phyloP scores from a whole-genome alignment of 2,797 vertebrate genomes.

The Taeniopygia guttata region DNA sequence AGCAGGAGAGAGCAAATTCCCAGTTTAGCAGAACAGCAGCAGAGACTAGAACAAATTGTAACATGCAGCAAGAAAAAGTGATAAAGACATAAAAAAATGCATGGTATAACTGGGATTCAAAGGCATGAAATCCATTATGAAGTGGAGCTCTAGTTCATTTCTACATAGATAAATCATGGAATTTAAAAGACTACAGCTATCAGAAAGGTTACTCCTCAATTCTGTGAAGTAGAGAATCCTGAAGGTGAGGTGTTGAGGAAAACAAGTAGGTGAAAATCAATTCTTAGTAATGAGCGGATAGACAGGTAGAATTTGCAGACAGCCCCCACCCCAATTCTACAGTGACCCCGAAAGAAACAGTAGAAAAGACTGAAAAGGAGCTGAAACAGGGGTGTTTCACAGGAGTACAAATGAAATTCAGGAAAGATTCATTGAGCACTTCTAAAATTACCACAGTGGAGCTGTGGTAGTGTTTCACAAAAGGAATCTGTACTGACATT shows the following conservation, averaged over 20 bases:
- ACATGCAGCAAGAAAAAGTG: background rate
- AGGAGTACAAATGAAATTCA: background rate
- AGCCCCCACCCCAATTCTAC: background rate
- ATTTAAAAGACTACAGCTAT: background rate
- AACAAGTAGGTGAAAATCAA: background rate
- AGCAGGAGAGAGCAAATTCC: background rate
- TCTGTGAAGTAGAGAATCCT: background rate
- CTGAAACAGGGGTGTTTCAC: background rate
- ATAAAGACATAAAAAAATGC: background rate
- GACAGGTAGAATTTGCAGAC: background rate
- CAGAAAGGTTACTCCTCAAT: background rate
- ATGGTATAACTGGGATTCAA: background rate
- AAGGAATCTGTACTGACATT: background rate
- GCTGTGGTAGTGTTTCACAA: background rate
- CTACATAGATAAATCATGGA: background rate
- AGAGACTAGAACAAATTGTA: conserved; percentile 1
- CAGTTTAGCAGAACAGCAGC: background rate
- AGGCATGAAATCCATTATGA: conserved; percentile 1
- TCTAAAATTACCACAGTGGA: background rate
- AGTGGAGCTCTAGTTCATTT: background rate
- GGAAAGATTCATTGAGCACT: background rate
- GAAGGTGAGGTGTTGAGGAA: background rate
- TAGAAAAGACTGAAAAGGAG: background rate
- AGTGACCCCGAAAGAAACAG: background rate
- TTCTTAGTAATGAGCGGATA: background rate